phyloP scores from a whole-genome alignment of 2,888 invertebrate genomes.

The Netelia fuscicornis region DNA sequence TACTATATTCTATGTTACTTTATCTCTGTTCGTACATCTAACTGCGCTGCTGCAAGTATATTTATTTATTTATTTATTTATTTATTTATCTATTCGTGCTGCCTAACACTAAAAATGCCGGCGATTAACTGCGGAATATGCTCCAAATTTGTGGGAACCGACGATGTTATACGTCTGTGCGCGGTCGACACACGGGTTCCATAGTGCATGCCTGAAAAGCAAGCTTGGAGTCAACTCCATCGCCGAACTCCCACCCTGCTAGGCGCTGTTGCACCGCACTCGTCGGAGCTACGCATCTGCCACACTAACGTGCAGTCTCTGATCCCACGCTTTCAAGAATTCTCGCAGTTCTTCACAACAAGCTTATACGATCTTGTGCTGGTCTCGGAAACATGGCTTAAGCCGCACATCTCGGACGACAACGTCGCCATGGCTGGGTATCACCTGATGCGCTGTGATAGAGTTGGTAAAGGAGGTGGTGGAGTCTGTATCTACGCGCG shows the following conservation, averaged over 20 bases:
- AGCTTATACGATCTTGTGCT: conserved; percentile 16
- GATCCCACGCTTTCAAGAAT: not conserved
- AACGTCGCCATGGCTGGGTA: not conserved
- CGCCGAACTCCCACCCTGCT: not conserved
- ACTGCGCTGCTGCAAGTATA: no score
- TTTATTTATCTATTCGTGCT: no score
- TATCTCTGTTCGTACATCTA: no score
- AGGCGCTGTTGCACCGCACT: not conserved
- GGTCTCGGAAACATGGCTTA: conserved; percentile 43
- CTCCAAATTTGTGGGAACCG: no score
- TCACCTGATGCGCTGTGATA: conserved; percentile 8
- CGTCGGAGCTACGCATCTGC: not conserved
- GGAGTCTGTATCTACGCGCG: conserved; percentile 22
- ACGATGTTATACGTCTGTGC: no score
- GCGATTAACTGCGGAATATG: no score
- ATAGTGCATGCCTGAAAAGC: no score
- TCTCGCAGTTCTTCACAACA: conserved; percentile 2
- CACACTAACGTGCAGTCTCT: conserved; percentile 18
- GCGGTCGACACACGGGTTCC: no score
- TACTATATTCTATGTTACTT: no score
- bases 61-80: no score
- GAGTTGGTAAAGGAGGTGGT: conserved; percentile 30
- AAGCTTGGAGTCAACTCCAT: no score
- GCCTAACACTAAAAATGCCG: no score
- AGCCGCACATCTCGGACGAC: conserved; percentile 15